These are phyloP conservation scores for Anniella stebbinsi DNA, from an alignment of 2,797 vertebrate species.

Conservation along the genomic window DNA sequence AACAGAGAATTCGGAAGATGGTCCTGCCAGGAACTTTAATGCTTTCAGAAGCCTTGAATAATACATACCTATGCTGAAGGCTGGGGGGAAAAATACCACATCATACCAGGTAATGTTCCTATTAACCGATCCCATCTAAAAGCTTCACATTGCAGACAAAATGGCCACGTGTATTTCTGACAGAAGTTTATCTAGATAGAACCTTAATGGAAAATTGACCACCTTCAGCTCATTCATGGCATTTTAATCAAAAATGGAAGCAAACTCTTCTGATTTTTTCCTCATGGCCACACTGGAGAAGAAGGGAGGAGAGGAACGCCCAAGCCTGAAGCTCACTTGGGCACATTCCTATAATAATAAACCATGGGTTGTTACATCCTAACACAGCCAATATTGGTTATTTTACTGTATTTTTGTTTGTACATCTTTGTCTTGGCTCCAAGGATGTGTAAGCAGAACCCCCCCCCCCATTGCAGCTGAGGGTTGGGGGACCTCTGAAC, in stretches of 20 bases:
- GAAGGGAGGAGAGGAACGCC: not conserved
- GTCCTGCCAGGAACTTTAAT: constrained; percentile 53
- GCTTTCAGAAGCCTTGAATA: constrained; percentile 73
- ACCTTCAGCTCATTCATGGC: constrained; percentile 39
- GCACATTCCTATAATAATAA: not conserved
- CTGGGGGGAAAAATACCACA: not conserved
- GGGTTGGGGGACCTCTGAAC: not conserved
- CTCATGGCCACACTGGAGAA: too few species aligned
- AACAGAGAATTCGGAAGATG: constrained; percentile 45
- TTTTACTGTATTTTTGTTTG: not conserved
- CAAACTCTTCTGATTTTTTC: not conserved
- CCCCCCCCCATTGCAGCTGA: not conserved
- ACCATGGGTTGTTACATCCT: not conserved
- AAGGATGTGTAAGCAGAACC: not conserved
- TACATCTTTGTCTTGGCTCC: not conserved
- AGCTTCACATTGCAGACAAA: constrained; percentile 58
- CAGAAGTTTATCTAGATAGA: constrained; percentile 27
- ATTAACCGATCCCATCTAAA: constrained; percentile 64
- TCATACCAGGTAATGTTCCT: constrained; percentile 42
- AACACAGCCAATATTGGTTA: not conserved
- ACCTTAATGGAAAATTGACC: constrained; percentile 52
- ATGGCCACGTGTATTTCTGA: constrained; percentile 19
- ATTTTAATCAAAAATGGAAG: constrained; percentile 29
- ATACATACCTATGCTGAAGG: constrained; percentile 61
- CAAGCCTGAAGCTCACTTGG: not conserved